phyloP scores from a whole-genome alignment of 1,140 invertebrate genomes.

The Conus ventricosus region DNA sequence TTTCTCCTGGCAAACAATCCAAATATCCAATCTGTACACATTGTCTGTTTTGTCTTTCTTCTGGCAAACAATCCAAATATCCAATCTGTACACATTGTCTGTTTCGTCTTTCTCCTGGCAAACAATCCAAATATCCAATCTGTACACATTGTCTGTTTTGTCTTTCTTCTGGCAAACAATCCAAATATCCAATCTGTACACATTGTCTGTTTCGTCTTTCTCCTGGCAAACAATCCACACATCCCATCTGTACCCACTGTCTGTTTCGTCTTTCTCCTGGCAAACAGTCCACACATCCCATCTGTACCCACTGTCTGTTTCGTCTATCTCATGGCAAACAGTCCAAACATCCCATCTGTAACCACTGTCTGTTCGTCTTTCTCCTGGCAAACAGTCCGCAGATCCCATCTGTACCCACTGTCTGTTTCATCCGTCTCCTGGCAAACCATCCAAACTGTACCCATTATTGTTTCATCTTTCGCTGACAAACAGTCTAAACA shows the following conservation, averaged over 20 bases:
- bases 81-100: slow-evolving; percentile 69
- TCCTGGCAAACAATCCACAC: slow-evolving; percentile 23
- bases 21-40: neutral
- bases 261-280: slow-evolving; percentile 27
- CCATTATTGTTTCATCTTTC: no score
- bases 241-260: slow-evolving; percentile 67
- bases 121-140: slow-evolving; percentile 42
- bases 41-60: neutral
- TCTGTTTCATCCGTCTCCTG: no score
- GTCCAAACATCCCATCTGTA: neutral
- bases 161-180: slow-evolving; percentile 24
- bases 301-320: neutral
- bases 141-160: slow-evolving; percentile 65
- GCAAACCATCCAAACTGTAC: no score
- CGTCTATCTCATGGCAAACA: neutral
- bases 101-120: slow-evolving; percentile 3
- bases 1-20: slow-evolving; percentile 60
- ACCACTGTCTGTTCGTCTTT: neutral
- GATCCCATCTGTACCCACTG: neutral
- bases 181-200: slow-evolving; percentile 56
- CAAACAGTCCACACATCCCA: slow-evolving; percentile 27
- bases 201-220: slow-evolving; percentile 56
- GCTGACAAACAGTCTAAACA: no score
- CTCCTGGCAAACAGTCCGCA: neutral
- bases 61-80: neutral